phyloP scores from a whole-genome alignment of 2,113 vertebrate species.

The Orthonyx spaldingii region DNA sequence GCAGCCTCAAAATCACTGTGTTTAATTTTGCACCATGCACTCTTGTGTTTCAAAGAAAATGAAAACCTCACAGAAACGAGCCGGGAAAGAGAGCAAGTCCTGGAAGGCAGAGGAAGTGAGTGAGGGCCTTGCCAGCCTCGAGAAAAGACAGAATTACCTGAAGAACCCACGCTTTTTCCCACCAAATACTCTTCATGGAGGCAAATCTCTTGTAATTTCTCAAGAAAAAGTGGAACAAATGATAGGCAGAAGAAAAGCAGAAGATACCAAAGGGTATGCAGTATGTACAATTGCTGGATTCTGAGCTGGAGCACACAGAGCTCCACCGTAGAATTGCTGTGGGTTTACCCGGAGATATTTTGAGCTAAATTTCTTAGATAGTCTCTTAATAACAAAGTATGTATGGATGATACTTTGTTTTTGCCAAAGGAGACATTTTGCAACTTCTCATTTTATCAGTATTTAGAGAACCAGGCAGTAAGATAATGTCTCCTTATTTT shows the following conservation, averaged over 20 bases:
- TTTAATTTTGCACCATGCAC: neutral
- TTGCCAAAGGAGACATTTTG: neutral
- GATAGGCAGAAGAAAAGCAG: neutral
- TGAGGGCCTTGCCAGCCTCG: slow-evolving; percentile 66
- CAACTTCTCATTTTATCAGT: neutral
- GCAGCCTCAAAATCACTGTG: neutral
- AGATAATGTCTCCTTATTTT: neutral
- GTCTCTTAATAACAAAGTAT: neutral
- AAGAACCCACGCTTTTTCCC: slow-evolving; percentile 87
- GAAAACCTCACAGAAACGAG: neutral
- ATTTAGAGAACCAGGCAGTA: neutral
- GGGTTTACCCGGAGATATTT: neutral
- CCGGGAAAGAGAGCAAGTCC: slow-evolving; percentile 49
- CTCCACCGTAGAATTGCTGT: neutral
- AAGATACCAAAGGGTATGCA: slow-evolving; percentile 69
- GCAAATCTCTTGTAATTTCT: slow-evolving; percentile 77
- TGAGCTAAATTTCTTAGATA: neutral
- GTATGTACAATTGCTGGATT: neutral
- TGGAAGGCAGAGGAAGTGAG: slow-evolving; percentile 35
- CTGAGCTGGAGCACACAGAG: neutral
- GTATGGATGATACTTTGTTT: neutral
- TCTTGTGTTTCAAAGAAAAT: slow-evolving; percentile 59
- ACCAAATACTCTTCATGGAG: slow-evolving; percentile 67
- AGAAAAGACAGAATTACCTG: slow-evolving; percentile 74
- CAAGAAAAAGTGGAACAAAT: slow-evolving; percentile 45